These are phyloP conservation scores for Vidua macroura DNA, from an alignment of 2,113 vertebrate species.

Conservation along the genomic window DNA sequence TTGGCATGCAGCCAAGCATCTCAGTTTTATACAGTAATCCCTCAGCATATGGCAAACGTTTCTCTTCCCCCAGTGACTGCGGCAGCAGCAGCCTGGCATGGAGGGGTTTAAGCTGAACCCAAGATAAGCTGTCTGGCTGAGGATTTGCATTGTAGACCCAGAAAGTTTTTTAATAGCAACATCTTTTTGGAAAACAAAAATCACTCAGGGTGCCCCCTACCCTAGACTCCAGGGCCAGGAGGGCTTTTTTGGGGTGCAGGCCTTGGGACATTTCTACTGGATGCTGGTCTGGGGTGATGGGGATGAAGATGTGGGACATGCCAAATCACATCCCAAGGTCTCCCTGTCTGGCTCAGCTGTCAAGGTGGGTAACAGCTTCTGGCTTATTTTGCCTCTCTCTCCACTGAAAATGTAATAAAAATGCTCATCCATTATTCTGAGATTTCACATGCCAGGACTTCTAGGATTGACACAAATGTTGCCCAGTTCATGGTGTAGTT, in stretches of 20 bases:
- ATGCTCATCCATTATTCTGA: background rate
- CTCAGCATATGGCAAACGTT: constrained; percentile 65
- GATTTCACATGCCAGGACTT: background rate
- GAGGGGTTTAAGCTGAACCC: background rate
- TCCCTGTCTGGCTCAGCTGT: background rate
- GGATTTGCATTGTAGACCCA: background rate
- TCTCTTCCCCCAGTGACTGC: constrained; percentile 31
- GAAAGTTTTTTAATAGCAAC: background rate
- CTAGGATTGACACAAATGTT: background rate
- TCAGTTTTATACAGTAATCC: constrained; percentile 71
- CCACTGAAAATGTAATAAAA: background rate
- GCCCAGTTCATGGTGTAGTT: background rate
- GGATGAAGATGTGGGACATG: background rate
- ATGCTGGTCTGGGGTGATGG: background rate
- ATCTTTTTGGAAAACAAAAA: background rate
- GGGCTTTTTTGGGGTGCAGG: background rate
- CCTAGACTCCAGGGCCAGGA: fast-evolving
- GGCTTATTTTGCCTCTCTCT: background rate
- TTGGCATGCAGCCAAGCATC: constrained; percentile 69
- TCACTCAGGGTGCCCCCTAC: fast-evolving
- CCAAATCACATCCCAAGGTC: no score
- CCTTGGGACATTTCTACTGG: background rate
- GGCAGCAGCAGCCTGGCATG: background rate
- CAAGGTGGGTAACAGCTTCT: background rate
- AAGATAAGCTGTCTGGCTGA: background rate